These are phyloP conservation scores for Antennarius striatus DNA, from an alignment of 2,113 vertebrate genomes.

Conservation along the genomic window DNA sequence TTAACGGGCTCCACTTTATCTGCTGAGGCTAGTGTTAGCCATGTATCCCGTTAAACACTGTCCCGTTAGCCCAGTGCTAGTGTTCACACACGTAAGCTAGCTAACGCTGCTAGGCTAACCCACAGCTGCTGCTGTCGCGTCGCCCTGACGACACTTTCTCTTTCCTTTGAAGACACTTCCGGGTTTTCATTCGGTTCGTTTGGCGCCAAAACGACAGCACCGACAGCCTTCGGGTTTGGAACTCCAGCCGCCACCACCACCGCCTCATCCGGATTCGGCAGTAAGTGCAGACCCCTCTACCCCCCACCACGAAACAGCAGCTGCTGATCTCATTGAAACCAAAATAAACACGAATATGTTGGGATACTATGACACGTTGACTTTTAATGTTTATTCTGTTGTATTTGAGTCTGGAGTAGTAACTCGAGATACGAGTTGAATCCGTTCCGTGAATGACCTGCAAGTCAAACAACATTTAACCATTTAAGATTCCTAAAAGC, in stretches of 20 bases:
- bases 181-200: slow-evolving; percentile 83
- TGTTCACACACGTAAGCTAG: neutral
- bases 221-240: slow-evolving; percentile 80
- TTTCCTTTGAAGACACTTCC: slow-evolving; percentile 70
- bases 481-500: no score
- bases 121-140: neutral
- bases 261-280: slow-evolving; percentile 81
- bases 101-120: neutral
- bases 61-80: no score
- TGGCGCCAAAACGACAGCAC: slow-evolving; percentile 80
- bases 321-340: no score
- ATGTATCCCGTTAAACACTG: neutral
- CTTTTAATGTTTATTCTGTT: no score
- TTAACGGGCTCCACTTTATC: neutral
- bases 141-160: slow-evolving; percentile 24
- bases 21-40: neutral
- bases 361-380: no score
- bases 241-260: slow-evolving; percentile 70
- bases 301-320: no score
- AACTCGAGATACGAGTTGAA: no score
- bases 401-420: no score
- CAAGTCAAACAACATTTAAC: no score
- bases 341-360: no score
- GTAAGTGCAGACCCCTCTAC: slow-evolving; percentile 65
- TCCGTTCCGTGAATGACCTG: no score